These are phyloP conservation scores for Gobionotothen gibberifrons DNA, from an alignment of 2,797 vertebrate genomes.

Conservation along the genomic window DNA sequence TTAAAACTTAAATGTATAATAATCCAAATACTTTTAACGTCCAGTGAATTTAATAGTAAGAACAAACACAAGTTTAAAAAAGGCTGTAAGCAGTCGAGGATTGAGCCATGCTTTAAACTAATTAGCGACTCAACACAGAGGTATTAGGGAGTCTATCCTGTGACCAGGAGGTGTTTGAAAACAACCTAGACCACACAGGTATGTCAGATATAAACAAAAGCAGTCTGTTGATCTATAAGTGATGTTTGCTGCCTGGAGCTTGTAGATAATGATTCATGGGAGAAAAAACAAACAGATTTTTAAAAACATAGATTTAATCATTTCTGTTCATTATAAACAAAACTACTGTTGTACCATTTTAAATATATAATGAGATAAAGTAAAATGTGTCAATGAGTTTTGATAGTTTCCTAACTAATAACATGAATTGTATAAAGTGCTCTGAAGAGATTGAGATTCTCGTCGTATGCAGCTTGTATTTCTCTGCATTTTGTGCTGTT, in stretches of 20 bases:
- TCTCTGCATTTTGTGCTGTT: neutral
- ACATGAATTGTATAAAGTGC: neutral
- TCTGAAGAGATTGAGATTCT: neutral
- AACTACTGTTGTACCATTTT: neutral
- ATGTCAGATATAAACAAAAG: neutral
- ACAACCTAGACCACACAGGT: constrained; percentile 3
- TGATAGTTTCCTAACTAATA: neutral
- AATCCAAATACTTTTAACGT: neutral
- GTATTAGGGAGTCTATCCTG: constrained; percentile 15
- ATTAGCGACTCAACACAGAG: constrained; percentile 22
- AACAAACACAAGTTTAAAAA: constrained; percentile 13
- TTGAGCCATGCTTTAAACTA: constrained; percentile 19
- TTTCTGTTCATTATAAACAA: neutral
- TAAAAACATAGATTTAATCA: neutral
- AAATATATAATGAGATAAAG: neutral
- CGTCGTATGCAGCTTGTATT: neutral
- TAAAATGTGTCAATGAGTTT: neutral
- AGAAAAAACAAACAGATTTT: neutral
- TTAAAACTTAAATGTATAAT: neutral
- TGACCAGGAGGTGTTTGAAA: constrained; percentile 9
- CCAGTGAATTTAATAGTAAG: neutral
- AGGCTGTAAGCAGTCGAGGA: neutral
- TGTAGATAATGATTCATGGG: constrained; percentile 9
- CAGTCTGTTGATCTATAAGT: neutral
- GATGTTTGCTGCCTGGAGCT: neutral